These are phyloP conservation scores for Chelidonichthys spinosus DNA, from an alignment of 2,797 vertebrate genomes.

Conservation along the genomic window DNA sequence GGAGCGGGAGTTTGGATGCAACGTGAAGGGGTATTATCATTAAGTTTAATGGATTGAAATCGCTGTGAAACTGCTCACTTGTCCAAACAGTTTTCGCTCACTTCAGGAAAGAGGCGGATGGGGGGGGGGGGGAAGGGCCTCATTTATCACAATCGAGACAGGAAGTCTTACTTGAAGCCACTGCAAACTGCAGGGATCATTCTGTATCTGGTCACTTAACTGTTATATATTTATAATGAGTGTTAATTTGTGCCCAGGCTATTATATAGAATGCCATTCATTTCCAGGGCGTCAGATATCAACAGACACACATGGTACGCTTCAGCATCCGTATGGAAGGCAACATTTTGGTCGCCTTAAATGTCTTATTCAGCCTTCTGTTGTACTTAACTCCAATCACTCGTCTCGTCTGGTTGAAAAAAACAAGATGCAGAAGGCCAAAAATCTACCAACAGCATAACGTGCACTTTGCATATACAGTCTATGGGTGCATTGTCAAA, in stretches of 20 bases:
- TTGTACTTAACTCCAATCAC: too few species aligned
- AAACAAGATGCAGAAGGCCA: too few species aligned
- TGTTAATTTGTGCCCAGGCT: not conserved
- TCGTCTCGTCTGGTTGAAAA: too few species aligned
- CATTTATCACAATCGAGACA: not conserved
- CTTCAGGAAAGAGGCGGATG: not conserved
- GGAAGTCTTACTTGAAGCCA: not conserved
- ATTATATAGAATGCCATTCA: not conserved
- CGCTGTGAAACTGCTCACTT: not conserved
- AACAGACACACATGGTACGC: too few species aligned
- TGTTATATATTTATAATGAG: not conserved
- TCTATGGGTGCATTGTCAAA: too few species aligned
- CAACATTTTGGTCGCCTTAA: too few species aligned
- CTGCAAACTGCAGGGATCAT: not conserved
- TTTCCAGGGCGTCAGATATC: too few species aligned
- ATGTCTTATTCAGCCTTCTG: too few species aligned
- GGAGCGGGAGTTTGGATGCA: conserved; percentile 2
- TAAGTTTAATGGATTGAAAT: conserved; percentile 26
- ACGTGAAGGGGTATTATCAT: conserved; percentile 41
- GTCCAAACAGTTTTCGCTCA: conserved; percentile 28
- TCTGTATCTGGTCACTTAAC: not conserved
- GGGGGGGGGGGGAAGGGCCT: not conserved
- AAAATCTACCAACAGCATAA: too few species aligned
- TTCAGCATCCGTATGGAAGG: too few species aligned
- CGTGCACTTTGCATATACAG: too few species aligned